These are phyloP conservation scores for Cygnus olor DNA, from an alignment of 2,797 vertebrate genomes.

Conservation along the genomic window DNA sequence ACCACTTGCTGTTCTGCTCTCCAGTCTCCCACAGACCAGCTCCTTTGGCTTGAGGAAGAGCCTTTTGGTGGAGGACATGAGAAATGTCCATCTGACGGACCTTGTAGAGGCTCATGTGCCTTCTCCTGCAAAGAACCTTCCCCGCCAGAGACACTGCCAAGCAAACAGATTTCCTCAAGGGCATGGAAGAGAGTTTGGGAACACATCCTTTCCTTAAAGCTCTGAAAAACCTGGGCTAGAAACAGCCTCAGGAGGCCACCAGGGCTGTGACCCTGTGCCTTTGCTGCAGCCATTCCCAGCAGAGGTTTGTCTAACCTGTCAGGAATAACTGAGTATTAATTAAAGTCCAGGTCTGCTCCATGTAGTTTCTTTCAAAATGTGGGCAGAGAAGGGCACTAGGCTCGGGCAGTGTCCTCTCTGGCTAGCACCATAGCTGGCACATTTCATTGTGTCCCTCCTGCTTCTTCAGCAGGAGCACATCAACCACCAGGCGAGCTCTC, in stretches of 20 bases:
- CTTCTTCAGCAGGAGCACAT: neutral
- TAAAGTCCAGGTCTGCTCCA: neutral
- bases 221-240: neutral
- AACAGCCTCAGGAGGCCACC: neutral
- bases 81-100: neutral
- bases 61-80: neutral
- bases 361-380: neutral
- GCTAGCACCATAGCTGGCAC: fast-evolving
- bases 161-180: neutral
- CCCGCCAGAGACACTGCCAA: neutral
- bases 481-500: neutral
- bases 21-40: neutral
- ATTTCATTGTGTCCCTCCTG: fast-evolving
- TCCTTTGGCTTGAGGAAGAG: neutral
- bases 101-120: neutral
- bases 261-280: neutral
- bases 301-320: neutral
- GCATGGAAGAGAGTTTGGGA: neutral
- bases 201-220: neutral
- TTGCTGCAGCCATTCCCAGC: neutral
- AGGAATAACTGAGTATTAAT: neutral
- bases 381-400: neutral
- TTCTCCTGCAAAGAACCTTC: neutral
- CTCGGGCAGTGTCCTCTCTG: fast-evolving
- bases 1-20: neutral